Base-by-base conservation (phyloP, 1,140 invertebrate genomes). In the Saxidomus purpurata region DNA sequence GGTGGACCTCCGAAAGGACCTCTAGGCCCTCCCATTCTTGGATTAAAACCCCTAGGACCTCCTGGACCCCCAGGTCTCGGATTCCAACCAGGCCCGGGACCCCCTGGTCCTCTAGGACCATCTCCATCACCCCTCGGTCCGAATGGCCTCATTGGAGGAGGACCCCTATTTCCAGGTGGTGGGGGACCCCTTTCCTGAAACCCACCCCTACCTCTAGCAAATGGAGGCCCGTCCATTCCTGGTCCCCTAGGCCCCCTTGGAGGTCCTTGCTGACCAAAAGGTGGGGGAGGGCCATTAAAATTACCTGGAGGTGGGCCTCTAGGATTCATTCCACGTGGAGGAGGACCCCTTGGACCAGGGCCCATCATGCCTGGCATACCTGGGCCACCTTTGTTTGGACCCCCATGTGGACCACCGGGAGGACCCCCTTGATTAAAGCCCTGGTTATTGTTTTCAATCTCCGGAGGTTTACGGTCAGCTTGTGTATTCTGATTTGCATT, bases 191-290 rank as follows among this genome's bases (percentile, higher is more conserved):
- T 43, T 71, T 88, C 86, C 31, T 69, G 34, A 79, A 88, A 88
- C 19, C 84, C 84, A 55, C 89, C 77, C 76, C 87, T 83, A 43
- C 90, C 90, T 52, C 90, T 84, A 63, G 38, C 86, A 89, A 91
- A 91, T 74, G 90, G 90, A 25, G 89, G 89, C 22, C 89, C 89
- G 25, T 90, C 87, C 87, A 89, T 89, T 22, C 89, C 61, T 0
- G 89, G 89, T 4, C 89, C 89, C 31, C 87, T 47, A 3, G 87
- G 87, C 25, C 87, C 87, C 79, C 85, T 80, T 63, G 84, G 84
- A 31, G 85, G 85, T 19, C 87, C 79, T 55, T 47, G 80, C n/a
- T 71, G 61, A 74, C 79, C 79, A 47, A 76, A 76, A 38, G 79
- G 76, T 55, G 85, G 82, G 69, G 82, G 84, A 36, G 86, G 86